Base-by-base conservation (phyloP, 2,888 invertebrate genomes). In the Eilema sororculum region DNA sequence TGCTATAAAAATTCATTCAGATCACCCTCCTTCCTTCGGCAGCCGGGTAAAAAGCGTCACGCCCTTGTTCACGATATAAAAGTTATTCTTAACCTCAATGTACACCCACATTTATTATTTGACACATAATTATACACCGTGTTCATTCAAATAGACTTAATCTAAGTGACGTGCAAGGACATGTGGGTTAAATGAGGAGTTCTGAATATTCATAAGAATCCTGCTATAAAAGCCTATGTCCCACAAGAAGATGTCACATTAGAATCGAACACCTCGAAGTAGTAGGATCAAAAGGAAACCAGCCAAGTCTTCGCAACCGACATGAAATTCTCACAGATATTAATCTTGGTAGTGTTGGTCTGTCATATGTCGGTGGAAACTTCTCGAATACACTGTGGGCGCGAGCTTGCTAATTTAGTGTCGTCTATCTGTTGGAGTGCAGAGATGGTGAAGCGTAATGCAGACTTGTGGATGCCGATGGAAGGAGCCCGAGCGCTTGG, bases 381-480 rank as follows among this genome's bases (percentile, higher is more conserved):
- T 52, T 20, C 60, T 4, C 60, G 56, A n/a, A 25, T 37, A 16
- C 61, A 57, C 57, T 69, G 65, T 20, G 61, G 65, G 16, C 57
- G 69, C 3, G 25, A 22, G 13, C 41, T 69, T 13, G 66, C 65
- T 41, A 60, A 58, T 16, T 22, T 28, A 2, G 28, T 69, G 20
- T 56, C 69, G 6, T 28, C 25, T 24, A 5, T 64, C 6, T 69
- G 79, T 60, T 76, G 71, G 72, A 67, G 69, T 4, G 22, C 67
- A 0, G 69, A 75, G 16, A 25, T 28, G 41, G 20, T 28, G 8
- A 46, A 30, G 33, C 33, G 25, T 5, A 60, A 52, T 2, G 33
- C 57, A 3, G 75, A 78, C 2, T 82, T 80, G 82, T 82, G 80
- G 80, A 46, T 68, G 71, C 68, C 78, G 0, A 65, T 71, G 10